Conservation (phyloP, 2,113 vertebrate species). For the Arenaria interpres region DNA sequence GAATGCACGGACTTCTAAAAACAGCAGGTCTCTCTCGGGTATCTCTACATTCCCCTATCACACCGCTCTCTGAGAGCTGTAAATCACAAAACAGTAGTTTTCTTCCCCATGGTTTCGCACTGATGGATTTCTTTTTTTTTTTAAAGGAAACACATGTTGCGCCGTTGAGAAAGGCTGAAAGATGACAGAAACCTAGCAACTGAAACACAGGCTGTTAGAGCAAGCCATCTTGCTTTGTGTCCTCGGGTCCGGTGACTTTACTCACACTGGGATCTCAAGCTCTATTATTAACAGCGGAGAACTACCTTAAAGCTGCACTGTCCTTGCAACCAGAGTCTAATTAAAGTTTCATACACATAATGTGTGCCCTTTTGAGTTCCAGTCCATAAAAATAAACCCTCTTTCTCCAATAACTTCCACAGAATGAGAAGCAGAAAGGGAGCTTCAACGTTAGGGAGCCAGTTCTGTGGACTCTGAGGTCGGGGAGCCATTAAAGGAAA, state of each 20-base stretch:
- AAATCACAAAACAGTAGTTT: neutral
- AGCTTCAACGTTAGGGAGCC: neutral
- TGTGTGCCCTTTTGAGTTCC: neutral
- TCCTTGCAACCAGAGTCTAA: neutral
- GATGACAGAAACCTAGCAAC: constrained; percentile 58
- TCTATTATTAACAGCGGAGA: constrained; percentile 22
- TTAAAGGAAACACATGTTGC: neutral
- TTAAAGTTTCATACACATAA: neutral
- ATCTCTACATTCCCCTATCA: neutral
- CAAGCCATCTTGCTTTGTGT: constrained; percentile 25
- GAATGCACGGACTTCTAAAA: neutral
- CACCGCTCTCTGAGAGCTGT: neutral
- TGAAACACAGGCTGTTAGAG: constrained; percentile 16
- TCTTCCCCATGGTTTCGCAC: neutral
- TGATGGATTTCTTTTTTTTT: neutral
- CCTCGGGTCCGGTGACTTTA: constrained; percentile 9
- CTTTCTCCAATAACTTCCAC: neutral
- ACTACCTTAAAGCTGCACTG: neutral
- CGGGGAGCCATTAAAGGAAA: neutral
- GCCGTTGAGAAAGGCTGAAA: constrained; percentile 33
- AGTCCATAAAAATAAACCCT: neutral
- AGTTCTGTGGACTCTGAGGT: neutral
- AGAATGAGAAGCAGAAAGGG: neutral
- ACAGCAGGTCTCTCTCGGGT: neutral
- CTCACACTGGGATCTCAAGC: constrained; percentile 2